These are phyloP conservation scores for Zootoca vivipara DNA, from an alignment of 2,113 vertebrate genomes.

Conservation along the genomic window DNA sequence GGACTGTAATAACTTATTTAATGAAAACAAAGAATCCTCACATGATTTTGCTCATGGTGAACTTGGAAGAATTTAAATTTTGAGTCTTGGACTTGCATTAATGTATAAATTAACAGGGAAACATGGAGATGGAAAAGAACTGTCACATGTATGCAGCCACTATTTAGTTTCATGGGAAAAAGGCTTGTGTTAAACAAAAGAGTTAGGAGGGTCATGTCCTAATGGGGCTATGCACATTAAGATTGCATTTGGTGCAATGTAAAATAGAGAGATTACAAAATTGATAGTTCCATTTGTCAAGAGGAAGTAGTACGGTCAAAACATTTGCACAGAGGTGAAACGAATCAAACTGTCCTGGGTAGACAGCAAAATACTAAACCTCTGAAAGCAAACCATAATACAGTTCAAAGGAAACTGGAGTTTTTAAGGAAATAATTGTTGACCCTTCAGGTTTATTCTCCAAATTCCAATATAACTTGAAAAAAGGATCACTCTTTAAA, in stretches of 20 bases:
- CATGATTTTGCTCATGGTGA: no score
- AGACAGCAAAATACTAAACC: not conserved
- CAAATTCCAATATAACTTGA: not conserved
- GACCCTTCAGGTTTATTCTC: not conserved
- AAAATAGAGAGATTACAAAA: not conserved
- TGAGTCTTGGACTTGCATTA: no score
- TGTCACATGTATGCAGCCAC: no score
- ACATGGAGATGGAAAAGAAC: no score
- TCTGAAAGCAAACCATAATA: not conserved
- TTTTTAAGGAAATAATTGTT: not conserved
- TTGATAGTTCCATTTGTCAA: not conserved
- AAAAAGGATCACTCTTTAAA: not conserved
- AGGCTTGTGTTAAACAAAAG: not conserved
- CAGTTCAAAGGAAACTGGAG: not conserved
- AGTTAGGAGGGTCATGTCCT: not conserved
- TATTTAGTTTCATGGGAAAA: not conserved
- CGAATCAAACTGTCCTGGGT: not conserved
- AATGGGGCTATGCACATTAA: not conserved
- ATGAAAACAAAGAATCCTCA: no score
- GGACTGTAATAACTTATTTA: no score
- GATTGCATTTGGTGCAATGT: not conserved
- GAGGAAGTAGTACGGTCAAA: not conserved
- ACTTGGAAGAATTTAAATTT: no score
- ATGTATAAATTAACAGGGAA: no score
- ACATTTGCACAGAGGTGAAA: not conserved